Evolutionary conservation across 2,113 vertebrate genomes (phyloP).

Genomic region (Rhinoderma darwinii): DNA sequence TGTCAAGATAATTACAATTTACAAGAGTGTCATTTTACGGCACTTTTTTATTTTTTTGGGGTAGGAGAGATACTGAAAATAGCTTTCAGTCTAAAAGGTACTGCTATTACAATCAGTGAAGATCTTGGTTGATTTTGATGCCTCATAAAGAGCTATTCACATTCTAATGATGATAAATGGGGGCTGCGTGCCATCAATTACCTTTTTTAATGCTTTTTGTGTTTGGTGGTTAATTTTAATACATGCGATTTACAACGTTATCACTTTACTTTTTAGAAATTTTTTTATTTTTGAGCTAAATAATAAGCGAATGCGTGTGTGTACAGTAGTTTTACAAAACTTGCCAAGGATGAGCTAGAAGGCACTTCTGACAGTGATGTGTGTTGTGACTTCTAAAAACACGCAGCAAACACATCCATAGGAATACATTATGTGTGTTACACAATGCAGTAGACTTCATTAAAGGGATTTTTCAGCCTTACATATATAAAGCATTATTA

Average conservation of each 20-base stretch:
- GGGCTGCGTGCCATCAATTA: not conserved
- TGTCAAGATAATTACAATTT: not conserved
- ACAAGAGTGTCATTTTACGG: not conserved
- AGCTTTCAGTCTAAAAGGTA: not conserved
- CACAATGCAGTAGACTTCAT: no score
- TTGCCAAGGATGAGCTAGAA: not conserved
- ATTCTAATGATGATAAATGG: not conserved
- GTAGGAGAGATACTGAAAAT: not conserved
- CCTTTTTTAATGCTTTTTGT: not conserved
- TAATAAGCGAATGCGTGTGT: not conserved
- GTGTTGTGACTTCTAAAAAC: no score
- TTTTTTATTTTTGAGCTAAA: not conserved
- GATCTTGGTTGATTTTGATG: not conserved
- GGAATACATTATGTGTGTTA: no score
- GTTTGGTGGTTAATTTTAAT: not conserved
- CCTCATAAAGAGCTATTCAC: not conserved
- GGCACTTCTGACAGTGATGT: not conserved
- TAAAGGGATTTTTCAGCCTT: no score
- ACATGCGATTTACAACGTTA: not conserved
- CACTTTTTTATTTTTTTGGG: no score
- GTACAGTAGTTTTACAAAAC: not conserved
- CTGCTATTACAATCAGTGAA: not conserved
- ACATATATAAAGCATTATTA: no score
- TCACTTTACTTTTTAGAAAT: no score
- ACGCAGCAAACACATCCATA: no score